Conservation (phyloP, 2,113 vertebrate genomes). For the Neolamprologus tretocephalus region DNA sequence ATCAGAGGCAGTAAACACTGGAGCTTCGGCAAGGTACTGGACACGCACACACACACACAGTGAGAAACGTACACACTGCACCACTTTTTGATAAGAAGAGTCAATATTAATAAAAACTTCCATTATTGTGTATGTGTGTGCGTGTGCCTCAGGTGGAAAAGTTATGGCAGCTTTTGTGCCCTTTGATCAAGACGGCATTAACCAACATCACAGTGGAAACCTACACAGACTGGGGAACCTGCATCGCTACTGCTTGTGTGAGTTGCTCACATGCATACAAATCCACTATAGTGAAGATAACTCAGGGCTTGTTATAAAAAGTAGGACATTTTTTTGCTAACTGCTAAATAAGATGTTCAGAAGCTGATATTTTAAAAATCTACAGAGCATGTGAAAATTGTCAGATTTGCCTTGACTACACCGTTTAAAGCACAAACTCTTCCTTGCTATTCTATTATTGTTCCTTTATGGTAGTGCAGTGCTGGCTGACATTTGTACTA, state of each 20-base stretch:
- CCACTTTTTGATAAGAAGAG: slow-evolving; percentile 45
- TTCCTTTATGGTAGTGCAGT: neutral
- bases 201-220: slow-evolving; percentile 93
- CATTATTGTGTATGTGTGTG: slow-evolving; percentile 21
- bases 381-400: neutral
- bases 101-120: slow-evolving; percentile 56
- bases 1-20: slow-evolving; percentile 97
- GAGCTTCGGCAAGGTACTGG: slow-evolving; percentile 86
- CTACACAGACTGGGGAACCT: slow-evolving; percentile 92
- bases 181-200: slow-evolving; percentile 85
- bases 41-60: neutral
- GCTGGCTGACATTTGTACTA: neutral
- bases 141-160: slow-evolving; percentile 77
- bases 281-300: neutral
- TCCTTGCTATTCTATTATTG: neutral
- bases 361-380: neutral
- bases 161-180: slow-evolving; percentile 85
- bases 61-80: neutral
- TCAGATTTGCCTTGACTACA: neutral
- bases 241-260: slow-evolving; percentile 94
- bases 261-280: slow-evolving; percentile 50
- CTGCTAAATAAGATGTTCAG: neutral
- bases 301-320: neutral
- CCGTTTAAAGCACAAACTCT: neutral
- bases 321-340: neutral